These are phyloP conservation scores for Gisinianus flammeolus DNA, from an alignment of 2,888 invertebrate species.

Conservation along the genomic window DNA sequence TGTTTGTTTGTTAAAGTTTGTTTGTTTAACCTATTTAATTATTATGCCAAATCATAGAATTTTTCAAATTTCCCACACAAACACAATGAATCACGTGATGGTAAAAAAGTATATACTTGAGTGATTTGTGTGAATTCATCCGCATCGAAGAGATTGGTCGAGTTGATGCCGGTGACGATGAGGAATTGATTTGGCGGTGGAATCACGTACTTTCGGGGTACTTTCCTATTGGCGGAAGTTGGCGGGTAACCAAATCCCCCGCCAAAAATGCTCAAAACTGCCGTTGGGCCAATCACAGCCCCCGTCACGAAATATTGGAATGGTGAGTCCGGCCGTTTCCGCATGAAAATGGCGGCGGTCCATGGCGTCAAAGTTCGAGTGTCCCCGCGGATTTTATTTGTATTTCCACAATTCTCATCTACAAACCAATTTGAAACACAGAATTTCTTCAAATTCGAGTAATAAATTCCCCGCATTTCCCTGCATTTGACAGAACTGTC, in stretches of 20 bases:
- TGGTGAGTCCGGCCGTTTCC: slow-evolving; percentile 23
- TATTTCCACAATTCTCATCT: not conserved
- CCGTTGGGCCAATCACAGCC: slow-evolving; percentile 43
- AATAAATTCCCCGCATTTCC: too few species aligned
- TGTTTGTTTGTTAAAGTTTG: too few species aligned
- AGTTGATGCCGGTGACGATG: slow-evolving; percentile 45
- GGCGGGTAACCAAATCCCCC: slow-evolving; percentile 47
- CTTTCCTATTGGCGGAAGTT: slow-evolving; percentile 26
- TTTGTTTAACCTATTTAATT: too few species aligned
- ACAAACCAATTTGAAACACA: too few species aligned
- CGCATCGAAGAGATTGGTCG: slow-evolving; percentile 41
- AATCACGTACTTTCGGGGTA: slow-evolving; percentile 43
- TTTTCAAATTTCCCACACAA: too few species aligned
- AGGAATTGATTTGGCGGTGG: slow-evolving; percentile 38
- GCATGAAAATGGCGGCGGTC: slow-evolving; percentile 48
- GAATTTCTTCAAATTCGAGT: too few species aligned
- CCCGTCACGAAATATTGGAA: slow-evolving; percentile 49
- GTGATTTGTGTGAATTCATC: slow-evolving; percentile 48
- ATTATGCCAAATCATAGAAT: too few species aligned
- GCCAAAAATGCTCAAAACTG: slow-evolving; percentile 50
- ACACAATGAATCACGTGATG: too few species aligned
- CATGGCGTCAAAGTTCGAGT: slow-evolving; percentile 47
- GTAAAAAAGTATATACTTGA: too few species aligned
- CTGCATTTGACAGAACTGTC: too few species aligned
- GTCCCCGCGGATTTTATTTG: not conserved